Evolutionary conservation across 2,113 vertebrate genomes (phyloP), one percentile per base, ranked within the genome.

Genomic region (Lepus americanus): DNA sequence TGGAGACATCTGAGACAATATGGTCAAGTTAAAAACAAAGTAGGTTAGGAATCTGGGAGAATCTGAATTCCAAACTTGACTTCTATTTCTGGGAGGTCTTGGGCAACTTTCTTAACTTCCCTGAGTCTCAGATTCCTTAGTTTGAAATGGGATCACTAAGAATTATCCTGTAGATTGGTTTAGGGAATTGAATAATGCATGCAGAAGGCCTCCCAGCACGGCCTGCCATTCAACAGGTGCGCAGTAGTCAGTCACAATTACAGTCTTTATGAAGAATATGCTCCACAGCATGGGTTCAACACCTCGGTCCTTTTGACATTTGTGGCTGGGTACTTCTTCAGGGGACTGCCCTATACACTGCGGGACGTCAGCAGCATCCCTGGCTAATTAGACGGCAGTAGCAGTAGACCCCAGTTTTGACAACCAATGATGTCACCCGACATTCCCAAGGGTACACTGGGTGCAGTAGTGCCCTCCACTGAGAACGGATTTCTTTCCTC

Each of bases 91-190:
- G 7, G 64, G 59, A 81, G 22, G 19, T 39, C 16, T 23, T 33
- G 4, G 69, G 8, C 9, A 93, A 73, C 49, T 79, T 74, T 77
- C 81, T 61, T 80, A 79, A 83, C 55, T 4, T 70, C 31, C 31
- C 10, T 61, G 53, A 93, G 31, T 8, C 31, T 92, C 29, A 25
- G 3, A 72, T 77, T 61, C 25, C 53, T 92, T 61, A n/a, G n/a
- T 77, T 55, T 51, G 61, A 72, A 92, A 64, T 25, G 29, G 27
- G 67, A 29, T 81, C 72, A 67, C 31, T 87, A 64, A 92, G 49
- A 86, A 91, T 67, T 10, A 85, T 16, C 69, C 29, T 25, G 39
- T 0, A 63, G 3, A 25, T 31, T 73, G 49, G 22, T 23, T 77
- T 5, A 78, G 51, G 85, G 59, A 81, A 49, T 72, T 73, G 85